phyloP scores from a whole-genome alignment of 2,113 vertebrate species.

The Glaucomys volans region DNA sequence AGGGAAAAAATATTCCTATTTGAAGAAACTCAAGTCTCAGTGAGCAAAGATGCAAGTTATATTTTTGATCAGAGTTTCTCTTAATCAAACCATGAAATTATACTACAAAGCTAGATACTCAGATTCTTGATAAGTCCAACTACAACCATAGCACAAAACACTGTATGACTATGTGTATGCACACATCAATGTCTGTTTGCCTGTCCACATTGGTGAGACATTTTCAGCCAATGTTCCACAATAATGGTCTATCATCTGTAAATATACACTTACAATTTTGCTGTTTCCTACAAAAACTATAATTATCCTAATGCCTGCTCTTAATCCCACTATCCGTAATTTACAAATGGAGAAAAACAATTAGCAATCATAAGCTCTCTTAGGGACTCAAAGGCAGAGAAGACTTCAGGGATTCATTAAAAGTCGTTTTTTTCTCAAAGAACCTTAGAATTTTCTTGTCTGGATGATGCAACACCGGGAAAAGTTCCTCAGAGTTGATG shows the following conservation, averaged over 20 bases:
- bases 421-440: background rate
- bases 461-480: background rate
- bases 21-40: background rate
- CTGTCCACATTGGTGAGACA: background rate
- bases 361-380: background rate
- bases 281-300: background rate
- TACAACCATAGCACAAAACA: background rate
- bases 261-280: background rate
- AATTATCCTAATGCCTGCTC: background rate
- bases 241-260: background rate
- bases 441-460: background rate
- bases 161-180: background rate
- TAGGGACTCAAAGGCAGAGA: background rate
- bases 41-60: background rate
- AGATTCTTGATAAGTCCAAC: background rate
- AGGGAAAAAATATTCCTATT: background rate
- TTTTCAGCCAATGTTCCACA: background rate
- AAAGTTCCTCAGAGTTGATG: background rate
- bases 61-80: background rate
- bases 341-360: background rate
- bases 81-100: background rate
- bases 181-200: background rate
- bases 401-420: conserved; percentile 6
- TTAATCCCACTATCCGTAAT: background rate
- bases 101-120: background rate